phyloP scores from a whole-genome alignment of 2,888 invertebrate species.

The Dryomyza anilis region DNA sequence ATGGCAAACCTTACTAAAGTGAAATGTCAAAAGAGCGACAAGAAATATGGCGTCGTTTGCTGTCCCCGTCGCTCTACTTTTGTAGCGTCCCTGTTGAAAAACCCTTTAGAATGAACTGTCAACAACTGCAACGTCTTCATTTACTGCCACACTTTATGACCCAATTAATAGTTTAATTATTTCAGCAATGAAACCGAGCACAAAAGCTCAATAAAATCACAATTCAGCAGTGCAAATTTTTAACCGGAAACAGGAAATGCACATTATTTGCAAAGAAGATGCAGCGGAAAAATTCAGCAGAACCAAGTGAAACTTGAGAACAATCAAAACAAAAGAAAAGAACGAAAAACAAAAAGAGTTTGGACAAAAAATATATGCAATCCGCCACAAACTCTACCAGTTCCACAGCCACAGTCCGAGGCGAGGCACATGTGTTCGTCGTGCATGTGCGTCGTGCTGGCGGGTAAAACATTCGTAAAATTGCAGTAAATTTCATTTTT shows the following conservation, averaged over 20 bases:
- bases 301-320: not conserved
- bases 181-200: too few species aligned
- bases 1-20: too few species aligned
- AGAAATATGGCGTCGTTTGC: too few species aligned
- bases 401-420: not conserved
- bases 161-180: too few species aligned
- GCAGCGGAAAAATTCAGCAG: not conserved
- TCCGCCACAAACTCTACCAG: not conserved
- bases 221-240: too few species aligned
- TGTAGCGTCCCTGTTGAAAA: too few species aligned
- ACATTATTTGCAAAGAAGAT: constrained; percentile 14
- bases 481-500: constrained; percentile 32
- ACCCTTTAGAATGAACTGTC: too few species aligned
- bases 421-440: not conserved
- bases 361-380: not conserved
- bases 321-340: not conserved
- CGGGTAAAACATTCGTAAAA: constrained; percentile 20
- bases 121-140: too few species aligned
- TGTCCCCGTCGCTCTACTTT: too few species aligned
- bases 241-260: constrained; percentile 19
- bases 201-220: too few species aligned
- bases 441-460: not conserved
- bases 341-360: not conserved
- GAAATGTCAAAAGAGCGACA: too few species aligned
- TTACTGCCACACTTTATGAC: too few species aligned